Conservation (phyloP, 2,113 vertebrate species). For the Dolichallabes microphthalmus region DNA sequence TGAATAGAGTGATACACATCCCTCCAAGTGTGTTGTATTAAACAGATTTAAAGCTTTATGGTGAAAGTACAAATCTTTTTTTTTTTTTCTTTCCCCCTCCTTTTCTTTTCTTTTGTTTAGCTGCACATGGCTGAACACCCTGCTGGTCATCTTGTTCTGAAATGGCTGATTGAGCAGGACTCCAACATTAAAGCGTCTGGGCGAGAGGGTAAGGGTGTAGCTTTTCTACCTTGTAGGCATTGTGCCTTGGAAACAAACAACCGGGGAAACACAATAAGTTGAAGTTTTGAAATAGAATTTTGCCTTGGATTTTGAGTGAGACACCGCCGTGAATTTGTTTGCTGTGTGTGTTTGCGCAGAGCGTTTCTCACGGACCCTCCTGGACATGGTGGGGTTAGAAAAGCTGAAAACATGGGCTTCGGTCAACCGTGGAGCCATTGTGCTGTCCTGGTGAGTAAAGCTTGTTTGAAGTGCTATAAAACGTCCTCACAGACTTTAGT, state of each 20-base stretch:
- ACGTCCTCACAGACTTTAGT: neutral
- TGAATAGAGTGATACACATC: neutral
- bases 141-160: constrained; percentile 92
- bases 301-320: neutral
- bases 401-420: constrained; percentile 83
- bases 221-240: neutral
- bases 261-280: neutral
- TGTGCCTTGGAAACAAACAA: neutral
- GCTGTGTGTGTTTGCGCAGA: constrained; percentile 65
- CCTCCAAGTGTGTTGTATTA: neutral
- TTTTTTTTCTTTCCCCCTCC: neutral
- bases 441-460: constrained; percentile 84
- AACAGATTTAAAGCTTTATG: neutral
- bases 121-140: constrained; percentile 93
- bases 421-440: constrained; percentile 90
- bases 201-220: constrained; percentile 78
- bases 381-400: constrained; percentile 82
- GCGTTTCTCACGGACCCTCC: constrained; percentile 81
- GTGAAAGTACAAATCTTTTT: neutral
- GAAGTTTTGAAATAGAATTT: too few species aligned
- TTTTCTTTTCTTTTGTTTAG: constrained; percentile 63
- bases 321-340: neutral
- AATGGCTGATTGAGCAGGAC: constrained; percentile 94
- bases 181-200: constrained; percentile 73
- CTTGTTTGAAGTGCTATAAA: neutral